Percentiles rank a stretch among this genome's conserved stretches.
Conservation (phyloP, 2,888 invertebrate genomes). For the Phymatocera aterrima region DNA sequence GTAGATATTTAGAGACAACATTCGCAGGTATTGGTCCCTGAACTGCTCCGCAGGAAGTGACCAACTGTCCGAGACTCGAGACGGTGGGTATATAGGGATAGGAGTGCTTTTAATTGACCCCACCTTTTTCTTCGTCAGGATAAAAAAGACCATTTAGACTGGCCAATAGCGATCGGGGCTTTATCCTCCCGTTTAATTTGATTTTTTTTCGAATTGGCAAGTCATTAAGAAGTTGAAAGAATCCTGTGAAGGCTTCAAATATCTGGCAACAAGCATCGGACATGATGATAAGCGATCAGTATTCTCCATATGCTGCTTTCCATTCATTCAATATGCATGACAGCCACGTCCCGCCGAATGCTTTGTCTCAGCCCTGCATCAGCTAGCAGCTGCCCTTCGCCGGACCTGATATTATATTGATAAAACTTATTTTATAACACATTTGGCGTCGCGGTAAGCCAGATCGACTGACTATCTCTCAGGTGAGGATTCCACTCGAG, state of each 20-base stretch:
- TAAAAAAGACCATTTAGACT: neutral
- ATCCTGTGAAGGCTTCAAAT: neutral
- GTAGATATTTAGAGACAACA: neutral
- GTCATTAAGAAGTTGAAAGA: neutral
- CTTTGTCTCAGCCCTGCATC: no score
- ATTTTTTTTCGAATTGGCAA: neutral
- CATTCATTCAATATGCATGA: no score
- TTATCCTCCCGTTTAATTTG: neutral
- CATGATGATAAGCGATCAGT: no score
- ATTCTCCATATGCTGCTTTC: no score
- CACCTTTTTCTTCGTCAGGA: slow-evolving; percentile 9
- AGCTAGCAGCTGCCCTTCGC: no score
- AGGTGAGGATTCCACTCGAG: slow-evolving; percentile 2
- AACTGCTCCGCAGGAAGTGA: slow-evolving; percentile 18
- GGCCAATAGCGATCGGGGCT: neutral
- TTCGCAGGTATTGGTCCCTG: neutral
- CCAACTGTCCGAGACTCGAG: slow-evolving; percentile 9
- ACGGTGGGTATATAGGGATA: neutral
- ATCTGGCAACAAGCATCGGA: no score
- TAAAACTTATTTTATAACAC: no score
- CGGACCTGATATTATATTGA: no score
- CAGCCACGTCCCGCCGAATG: no score
- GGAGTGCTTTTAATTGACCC: slow-evolving; percentile 14
- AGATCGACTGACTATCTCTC: neutral
- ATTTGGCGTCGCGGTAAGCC: neutral